Conservation (phyloP, 1,140 invertebrate genomes). For the Ips nitidus region DNA sequence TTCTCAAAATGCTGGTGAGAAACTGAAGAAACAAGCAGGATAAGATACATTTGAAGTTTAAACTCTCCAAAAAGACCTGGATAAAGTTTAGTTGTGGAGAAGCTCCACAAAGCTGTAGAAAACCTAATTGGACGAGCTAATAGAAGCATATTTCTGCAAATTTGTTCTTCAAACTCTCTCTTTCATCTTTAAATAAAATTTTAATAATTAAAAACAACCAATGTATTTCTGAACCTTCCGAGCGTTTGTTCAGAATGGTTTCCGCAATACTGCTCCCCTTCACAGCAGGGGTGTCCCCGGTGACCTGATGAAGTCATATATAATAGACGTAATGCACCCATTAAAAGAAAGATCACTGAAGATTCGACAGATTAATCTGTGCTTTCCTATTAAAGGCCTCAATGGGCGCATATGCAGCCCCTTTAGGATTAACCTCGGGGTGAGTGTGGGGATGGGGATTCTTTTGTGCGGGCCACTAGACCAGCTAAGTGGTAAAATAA, state of each 20-base stretch:
- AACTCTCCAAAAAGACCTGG: no score
- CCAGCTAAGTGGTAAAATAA: conserved; percentile 27
- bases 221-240: neutral
- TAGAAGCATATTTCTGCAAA: no score
- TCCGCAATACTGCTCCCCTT: neutral
- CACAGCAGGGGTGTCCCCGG: conserved; percentile 21
- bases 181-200: neutral
- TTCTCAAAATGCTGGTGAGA: no score
- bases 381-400: conserved; percentile 45
- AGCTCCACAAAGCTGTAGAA: no score
- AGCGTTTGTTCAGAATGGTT: neutral
- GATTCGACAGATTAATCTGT: conserved; percentile 46
- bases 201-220: neutral
- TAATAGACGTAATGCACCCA: conserved; percentile 45
- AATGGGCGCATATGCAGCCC: conserved; percentile 42
- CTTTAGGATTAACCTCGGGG: conserved; percentile 33
- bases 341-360: conserved; percentile 47
- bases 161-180: neutral
- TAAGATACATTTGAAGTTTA: no score
- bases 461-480: conserved; percentile 14
- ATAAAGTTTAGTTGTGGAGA: no score
- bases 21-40: no score
- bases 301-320: conserved; percentile 41
- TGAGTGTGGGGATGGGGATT: conserved; percentile 7
- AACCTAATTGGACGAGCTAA: no score